Evolutionary conservation across 2,888 invertebrate genomes (phyloP), one percentile per base, ranked within the genome.

Genomic region (Thalpophila matura): DNA sequence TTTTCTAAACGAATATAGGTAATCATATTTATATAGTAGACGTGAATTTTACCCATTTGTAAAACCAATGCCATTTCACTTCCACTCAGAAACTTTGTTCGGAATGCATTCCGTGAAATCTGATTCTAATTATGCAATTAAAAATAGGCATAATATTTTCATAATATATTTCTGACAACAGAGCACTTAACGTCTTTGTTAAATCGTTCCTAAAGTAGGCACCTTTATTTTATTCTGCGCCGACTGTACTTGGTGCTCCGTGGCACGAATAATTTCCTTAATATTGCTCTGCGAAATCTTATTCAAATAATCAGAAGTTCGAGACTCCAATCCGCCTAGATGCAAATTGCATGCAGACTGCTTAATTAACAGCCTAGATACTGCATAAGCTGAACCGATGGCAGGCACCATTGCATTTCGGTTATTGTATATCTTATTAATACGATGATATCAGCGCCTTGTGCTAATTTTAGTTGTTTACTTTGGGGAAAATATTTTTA

Each of bases 271-370:
- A 89, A 90, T 90, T 89, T 86, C 87, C 86, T 86, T 89, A 87
- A 87, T 89, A 89, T 86, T 86, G 86, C 87, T 84, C 86, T 77
- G 85, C 73, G 83, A 89, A 89, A 90, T 90, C 89, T 90, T 88
- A 91, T 91, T 90, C 89, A 90, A 90, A 91, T 92, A 90, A 91
- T 89, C 89, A 87, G 85, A 89, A 91, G 87, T 91, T 90, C 86
- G 86, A 81, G 88, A 87, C 88, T 88, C 85, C 85, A 86, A 90
- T 88, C 87, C 86, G 83, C 83, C 86, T 85, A 85, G 86, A 92
- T 91, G 90, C 88, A 89, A 91, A 91, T 91, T 89, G 87, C 84
- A 90, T 89, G 86, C 89, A 87, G 88, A 86, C 87, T 88, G 88
- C 85, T 86, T 91, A 90, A 91, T 90, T 91, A 87, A 85, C 82